Base-by-base conservation (phyloP, 2,797 vertebrate species). In the Pantherophis alleghaniensis region DNA sequence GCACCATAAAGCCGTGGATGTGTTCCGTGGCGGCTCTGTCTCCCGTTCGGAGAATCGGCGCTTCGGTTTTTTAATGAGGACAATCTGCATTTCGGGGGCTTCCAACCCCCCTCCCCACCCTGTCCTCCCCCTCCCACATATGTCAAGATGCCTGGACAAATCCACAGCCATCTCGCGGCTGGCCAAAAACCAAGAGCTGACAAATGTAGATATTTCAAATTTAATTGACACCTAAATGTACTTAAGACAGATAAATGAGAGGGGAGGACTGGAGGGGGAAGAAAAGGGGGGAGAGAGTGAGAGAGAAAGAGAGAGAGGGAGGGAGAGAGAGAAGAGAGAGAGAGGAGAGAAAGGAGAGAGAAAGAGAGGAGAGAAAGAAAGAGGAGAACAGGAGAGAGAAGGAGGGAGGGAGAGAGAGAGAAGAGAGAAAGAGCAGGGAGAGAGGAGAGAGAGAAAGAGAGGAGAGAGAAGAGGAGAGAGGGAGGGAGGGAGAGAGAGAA, bases 171-270 rank as follows among this genome's bases (percentile, higher is more conserved):
- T 98, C 97, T 99, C 98, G 98, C 95, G 66, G 94, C 97, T 97
- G 98, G 98, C 97, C 98, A 98, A 96, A 98, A 98, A 98, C 98
- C 98, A 99, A 99, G 98, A 99, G 98, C 99, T 99, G 99, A 99
- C 99, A 99, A 99, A 99, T 99, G 98, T 98, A 99, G 98, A 99
- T 99, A 99, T 99, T 99, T 99, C 99, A 99, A 98, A 99, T 99
- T 99, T 99, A 99, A 99, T 99, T 99, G 99, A 99, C 99, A 99
- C 98, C 98, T 99, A 99, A 98, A 98, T 96, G 96, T 97, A 97
- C 96, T 97, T 96, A 98, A 98, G 98, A 98, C 97, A 96, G 98
- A 97, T 98, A 98, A 92, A 91, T 59, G 94, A 96, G 95, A 96
- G 37, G 74, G 37, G 37, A 42, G 74, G 37, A 22, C 14, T 16